phyloP scores from a whole-genome alignment of 2,888 invertebrate genomes.

The Augochlorella aurata region DNA sequence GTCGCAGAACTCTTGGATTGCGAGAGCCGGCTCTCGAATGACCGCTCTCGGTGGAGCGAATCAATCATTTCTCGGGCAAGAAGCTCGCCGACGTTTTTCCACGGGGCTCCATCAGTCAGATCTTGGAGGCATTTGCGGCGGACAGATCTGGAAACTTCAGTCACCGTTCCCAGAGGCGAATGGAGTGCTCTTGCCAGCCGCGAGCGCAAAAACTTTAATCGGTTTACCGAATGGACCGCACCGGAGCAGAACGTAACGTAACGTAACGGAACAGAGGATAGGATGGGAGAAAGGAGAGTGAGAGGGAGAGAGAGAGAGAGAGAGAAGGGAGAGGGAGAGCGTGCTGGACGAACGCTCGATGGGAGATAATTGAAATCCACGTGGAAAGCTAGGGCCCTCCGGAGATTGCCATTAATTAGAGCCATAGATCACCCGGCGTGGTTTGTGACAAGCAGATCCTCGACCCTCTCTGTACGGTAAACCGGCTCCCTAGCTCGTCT shows the following conservation, averaged over 20 bases:
- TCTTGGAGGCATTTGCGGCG: conserved; percentile 12
- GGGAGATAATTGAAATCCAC: conserved; percentile 76
- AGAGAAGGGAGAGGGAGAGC: not conserved
- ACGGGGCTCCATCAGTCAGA: not conserved
- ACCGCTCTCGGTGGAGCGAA: conserved; percentile 6
- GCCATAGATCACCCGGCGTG: conserved; percentile 74
- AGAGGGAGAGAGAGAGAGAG: not conserved
- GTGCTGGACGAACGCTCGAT: conserved; percentile 48
- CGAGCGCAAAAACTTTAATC: conserved; percentile 68
- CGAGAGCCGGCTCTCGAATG: not conserved
- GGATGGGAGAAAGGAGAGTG: not conserved
- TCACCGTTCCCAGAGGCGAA: conserved; percentile 20
- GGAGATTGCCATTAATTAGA: conserved; percentile 77
- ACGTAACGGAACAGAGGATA: not conserved
- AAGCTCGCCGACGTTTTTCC: conserved; percentile 1
- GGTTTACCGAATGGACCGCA: conserved; percentile 58
- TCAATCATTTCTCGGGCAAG: not conserved
- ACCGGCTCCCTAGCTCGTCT: conserved; percentile 61
- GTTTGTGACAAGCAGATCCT: conserved; percentile 74
- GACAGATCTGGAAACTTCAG: conserved; percentile 27
- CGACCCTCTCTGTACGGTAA: conserved; percentile 55
- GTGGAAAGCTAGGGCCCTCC: conserved; percentile 69
- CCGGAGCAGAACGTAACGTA: not conserved
- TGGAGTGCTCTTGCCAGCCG: conserved; percentile 32
- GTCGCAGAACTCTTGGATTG: not conserved